Evolutionary conservation across 2,113 vertebrate species (phyloP).

Genomic region (Pyrgilauda ruficollis): DNA sequence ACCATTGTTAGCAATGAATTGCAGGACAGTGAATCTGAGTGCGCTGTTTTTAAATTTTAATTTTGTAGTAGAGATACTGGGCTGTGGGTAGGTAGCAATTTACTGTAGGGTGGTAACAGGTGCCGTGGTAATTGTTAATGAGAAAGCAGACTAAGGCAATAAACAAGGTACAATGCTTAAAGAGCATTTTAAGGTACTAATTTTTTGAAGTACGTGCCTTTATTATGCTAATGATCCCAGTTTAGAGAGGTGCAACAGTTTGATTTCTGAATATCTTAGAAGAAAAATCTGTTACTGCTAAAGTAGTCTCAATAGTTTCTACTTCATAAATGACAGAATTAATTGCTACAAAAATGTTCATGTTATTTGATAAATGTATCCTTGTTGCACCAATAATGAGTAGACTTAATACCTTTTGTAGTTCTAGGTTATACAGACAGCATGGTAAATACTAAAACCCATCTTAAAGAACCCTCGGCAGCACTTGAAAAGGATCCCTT

Average conservation of each 20-base stretch:
- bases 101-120: not conserved
- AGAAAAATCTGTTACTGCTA: not conserved
- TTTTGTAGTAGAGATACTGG: not conserved
- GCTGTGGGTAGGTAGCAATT: not conserved
- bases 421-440: not conserved
- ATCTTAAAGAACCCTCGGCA: not conserved
- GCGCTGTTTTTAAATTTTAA: accelerated
- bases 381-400: not conserved
- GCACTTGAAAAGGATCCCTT: not conserved
- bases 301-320: not conserved
- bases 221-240: not conserved
- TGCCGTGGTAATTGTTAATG: not conserved
- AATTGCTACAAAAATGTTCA: not conserved
- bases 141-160: not conserved
- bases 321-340: not conserved
- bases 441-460: not conserved
- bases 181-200: not conserved
- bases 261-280: not conserved
- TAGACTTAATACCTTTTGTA: not conserved
- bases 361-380: not conserved
- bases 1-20: not conserved
- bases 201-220: not conserved
- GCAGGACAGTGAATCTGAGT: not conserved
- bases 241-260: not conserved
- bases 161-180: not conserved